Conservation (phyloP, 2,888 invertebrate species). For the Stenotaenia linearis region DNA sequence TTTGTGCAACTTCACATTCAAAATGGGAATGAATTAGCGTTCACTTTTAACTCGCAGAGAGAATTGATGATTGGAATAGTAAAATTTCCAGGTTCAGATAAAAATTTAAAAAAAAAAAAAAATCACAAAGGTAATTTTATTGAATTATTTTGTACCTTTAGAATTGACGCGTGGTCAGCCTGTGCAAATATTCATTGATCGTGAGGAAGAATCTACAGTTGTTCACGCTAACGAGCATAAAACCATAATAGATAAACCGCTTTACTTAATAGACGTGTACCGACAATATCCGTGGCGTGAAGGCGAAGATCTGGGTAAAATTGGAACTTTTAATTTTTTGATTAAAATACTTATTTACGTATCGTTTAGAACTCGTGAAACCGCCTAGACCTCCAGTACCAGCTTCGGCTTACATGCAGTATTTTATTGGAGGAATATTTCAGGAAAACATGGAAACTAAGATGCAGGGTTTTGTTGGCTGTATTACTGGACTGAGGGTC, state of each 20-base stretch:
- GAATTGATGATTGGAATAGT: conserved; percentile 70
- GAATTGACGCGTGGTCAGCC: conserved; percentile 74
- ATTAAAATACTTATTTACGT: not conserved
- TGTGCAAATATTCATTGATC: conserved; percentile 78
- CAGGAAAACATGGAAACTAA: conserved; percentile 61
- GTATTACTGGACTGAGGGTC: conserved; percentile 79
- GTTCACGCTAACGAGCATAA: conserved; percentile 76
- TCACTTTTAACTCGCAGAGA: conserved; percentile 66
- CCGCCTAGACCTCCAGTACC: conserved; percentile 84
- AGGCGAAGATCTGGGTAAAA: conserved; percentile 38
- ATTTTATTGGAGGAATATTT: conserved; percentile 78
- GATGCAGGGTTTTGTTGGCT: conserved; percentile 74
- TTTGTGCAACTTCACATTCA: conserved; percentile 83
- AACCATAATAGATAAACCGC: conserved; percentile 62
- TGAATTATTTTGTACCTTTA: conserved; percentile 37
- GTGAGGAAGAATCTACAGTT: conserved; percentile 65
- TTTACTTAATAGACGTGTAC: conserved; percentile 65
- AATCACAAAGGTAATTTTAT: too few species aligned
- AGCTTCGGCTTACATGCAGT: conserved; percentile 80
- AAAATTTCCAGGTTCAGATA: conserved; percentile 55
- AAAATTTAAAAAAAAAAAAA: not conserved
- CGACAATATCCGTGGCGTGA: conserved; percentile 74
- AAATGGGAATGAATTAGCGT: conserved; percentile 71
- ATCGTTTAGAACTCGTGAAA: conserved; percentile 71
- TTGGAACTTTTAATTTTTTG: not conserved